Evolutionary conservation across 2,888 invertebrate species (phyloP), one percentile per base, ranked within the genome.

Genomic region (Lochmaea capreae): DNA sequence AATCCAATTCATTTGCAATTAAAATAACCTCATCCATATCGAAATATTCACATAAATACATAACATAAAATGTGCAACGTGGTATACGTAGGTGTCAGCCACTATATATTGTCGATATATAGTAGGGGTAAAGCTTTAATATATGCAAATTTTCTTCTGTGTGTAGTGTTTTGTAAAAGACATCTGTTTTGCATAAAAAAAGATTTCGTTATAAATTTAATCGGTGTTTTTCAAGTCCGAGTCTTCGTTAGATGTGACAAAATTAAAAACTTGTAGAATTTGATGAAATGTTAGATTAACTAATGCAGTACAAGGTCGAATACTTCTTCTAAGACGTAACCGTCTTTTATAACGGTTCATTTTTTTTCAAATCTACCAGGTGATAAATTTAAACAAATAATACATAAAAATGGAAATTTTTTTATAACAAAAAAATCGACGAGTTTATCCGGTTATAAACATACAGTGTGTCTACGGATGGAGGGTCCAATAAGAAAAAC

Each of bases 111-210:
- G 49, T 42, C 54, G 33, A 43, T n/a, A 9, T n/a, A 18, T 16
- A 16, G 71, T 63, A 42, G 57, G 57, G 65, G 12, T 65, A 43
- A 16, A 18, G 65, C 58, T 65, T 26, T 33, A 58, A 58, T 71
- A 57, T 49, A 71, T 71, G 65, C 71, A 62, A 58, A 58, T 57
- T 65, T 65, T 70, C 63, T 57, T 70, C 18, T 57, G 67, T 67
- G 11, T 68, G 52, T 71, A 65, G 71, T 58, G 58, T 71, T 71
- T 71, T 62, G 68, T 68, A 68, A 68, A 33, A 65, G 65, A 65
- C 65, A 58, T 65, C 71, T 65, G 58, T 71, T 71, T 71, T 65
- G 65, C 71, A 71, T 71, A 65, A 71, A 71, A 71, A 71, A 58
- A 57, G 4, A 12, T 66, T 18, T 39, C 33, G 66, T 49, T 66